These are phyloP conservation scores for Salminus brasiliensis DNA, from an alignment of 2,113 vertebrate genomes.

Conservation along the genomic window DNA sequence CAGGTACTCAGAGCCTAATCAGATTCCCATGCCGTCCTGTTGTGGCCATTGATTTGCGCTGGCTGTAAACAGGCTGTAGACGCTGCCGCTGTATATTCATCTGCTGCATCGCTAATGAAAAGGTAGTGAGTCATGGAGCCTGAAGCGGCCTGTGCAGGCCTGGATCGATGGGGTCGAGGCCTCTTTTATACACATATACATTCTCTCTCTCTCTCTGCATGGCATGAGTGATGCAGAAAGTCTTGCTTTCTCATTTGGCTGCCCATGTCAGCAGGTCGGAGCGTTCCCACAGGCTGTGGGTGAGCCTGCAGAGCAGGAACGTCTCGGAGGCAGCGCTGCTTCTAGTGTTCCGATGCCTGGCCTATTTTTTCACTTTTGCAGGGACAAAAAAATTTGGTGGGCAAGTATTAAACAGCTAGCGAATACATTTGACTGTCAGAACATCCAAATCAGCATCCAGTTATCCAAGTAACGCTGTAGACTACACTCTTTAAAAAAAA, in stretches of 20 bases:
- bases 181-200: too few species aligned
- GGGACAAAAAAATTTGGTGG: too few species aligned
- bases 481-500: too few species aligned
- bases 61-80: constrained; percentile 54
- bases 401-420: too few species aligned
- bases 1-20: constrained; percentile 41
- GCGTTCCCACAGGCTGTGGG: too few species aligned
- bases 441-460: too few species aligned
- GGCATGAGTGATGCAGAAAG: background rate
- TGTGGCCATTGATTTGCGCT: constrained; percentile 62
- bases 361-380: too few species aligned
- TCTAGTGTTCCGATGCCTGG: too few species aligned
- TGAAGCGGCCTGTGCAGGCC: background rate
- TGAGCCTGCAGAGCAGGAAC: too few species aligned
- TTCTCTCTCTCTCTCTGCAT: background rate
- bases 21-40: constrained; percentile 60
- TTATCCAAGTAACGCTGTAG: too few species aligned
- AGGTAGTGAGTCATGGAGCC: constrained; percentile 49
- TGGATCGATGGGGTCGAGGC: constrained; percentile 29
- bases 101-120: constrained; percentile 63
- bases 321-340: too few species aligned
- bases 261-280: background rate
- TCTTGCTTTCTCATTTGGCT: background rate
- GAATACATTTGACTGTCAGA: too few species aligned
- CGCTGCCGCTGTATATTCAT: constrained; percentile 56